phyloP scores from a whole-genome alignment of 2,113 vertebrate genomes.

The Neoarius graeffei region DNA sequence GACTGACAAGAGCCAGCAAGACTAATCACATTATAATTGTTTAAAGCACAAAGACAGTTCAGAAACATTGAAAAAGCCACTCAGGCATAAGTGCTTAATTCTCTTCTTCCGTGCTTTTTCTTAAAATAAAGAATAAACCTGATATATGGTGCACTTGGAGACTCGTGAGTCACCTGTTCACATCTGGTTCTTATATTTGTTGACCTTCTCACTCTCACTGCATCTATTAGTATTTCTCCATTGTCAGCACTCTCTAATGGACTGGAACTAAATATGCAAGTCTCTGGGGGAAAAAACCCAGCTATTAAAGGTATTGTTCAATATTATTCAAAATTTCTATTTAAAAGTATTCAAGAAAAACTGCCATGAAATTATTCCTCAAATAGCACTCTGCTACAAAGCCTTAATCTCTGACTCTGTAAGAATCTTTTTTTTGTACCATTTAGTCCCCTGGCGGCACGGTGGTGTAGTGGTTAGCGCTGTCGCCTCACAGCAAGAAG shows the following conservation, averaged over 20 bases:
- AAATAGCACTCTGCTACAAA: background rate
- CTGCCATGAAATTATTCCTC: background rate
- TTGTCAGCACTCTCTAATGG: conserved; percentile 1
- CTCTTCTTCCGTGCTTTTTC: conserved; percentile 13
- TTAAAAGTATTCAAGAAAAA: conserved; percentile 2
- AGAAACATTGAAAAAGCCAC: background rate
- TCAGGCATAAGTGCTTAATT: background rate
- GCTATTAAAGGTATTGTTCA: background rate
- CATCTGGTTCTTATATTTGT: conserved; percentile 57
- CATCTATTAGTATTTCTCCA: background rate
- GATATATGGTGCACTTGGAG: background rate
- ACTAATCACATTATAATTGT: background rate
- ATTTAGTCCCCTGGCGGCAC: background rate
- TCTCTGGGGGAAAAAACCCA: background rate
- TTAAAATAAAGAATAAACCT: background rate
- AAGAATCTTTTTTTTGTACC: background rate
- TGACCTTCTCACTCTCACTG: background rate
- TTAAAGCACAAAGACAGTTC: background rate
- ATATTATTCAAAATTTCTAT: background rate
- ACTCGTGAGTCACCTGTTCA: conserved; percentile 29
- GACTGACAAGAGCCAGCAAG: background rate
- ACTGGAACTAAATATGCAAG: conserved; percentile 16
- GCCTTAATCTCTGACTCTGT: background rate
- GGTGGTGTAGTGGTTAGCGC: no score
- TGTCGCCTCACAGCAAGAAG: no score